These are phyloP conservation scores for Motacilla tschutschensis DNA, from an alignment of 2,113 vertebrate species.

Conservation along the genomic window DNA sequence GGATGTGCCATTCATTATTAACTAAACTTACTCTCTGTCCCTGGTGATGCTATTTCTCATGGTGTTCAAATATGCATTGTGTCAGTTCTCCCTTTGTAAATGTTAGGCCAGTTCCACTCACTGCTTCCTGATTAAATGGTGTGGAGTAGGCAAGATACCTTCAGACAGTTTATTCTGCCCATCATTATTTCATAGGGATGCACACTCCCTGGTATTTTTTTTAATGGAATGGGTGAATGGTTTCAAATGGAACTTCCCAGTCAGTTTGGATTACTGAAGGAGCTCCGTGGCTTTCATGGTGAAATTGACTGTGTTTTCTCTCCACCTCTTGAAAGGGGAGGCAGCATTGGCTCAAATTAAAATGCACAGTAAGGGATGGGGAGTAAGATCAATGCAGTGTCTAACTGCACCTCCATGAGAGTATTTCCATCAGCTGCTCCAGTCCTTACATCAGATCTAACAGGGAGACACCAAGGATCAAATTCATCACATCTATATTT, in stretches of 20 bases:
- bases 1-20: conserved; percentile 82
- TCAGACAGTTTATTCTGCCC: conserved; percentile 57
- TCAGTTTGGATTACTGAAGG: conserved; percentile 22
- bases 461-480: conserved; percentile 18
- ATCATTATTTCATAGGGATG: conserved; percentile 60
- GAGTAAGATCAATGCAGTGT: conserved; percentile 26
- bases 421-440: conserved; percentile 11
- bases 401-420: conserved; percentile 11
- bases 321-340: conserved; percentile 37
- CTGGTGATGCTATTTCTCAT: conserved; percentile 71
- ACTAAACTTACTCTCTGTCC: conserved; percentile 74
- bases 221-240: conserved; percentile 42
- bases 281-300: conserved; percentile 7
- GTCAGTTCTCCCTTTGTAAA: conserved; percentile 72
- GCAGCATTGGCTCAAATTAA: conserved; percentile 18
- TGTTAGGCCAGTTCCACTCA: conserved; percentile 54
- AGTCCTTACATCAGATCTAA: conserved; percentile 31
- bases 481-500: conserved; percentile 24
- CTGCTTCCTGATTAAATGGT: conserved; percentile 58
- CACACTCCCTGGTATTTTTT: conserved; percentile 14
- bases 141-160: conserved; percentile 23
- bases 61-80: conserved; percentile 76
- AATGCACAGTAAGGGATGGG: not conserved
- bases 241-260: conserved; percentile 54
- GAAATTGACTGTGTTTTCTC: conserved; percentile 38